A percentile compares a stretch with the other conserved stretches of the same genome.
These are phyloP conservation scores for Dissostichus mawsoni DNA, from an alignment of 2,113 vertebrate genomes.

Conservation along the genomic window DNA sequence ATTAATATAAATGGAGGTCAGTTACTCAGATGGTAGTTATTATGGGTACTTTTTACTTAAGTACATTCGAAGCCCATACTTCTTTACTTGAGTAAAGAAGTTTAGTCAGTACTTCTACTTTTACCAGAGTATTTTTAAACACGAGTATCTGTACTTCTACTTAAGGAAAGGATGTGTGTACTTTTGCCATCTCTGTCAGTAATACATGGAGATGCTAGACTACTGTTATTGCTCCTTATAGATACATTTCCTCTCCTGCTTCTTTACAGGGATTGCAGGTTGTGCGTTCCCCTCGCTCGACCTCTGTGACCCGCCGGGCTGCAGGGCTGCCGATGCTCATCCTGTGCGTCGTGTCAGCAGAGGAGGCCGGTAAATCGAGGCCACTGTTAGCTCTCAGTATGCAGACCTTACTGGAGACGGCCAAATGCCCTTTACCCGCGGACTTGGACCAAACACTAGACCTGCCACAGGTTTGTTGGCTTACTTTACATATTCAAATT, in stretches of 20 bases:
- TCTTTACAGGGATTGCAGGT: conserved; percentile 82
- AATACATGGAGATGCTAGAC: neutral
- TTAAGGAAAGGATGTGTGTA: too few species aligned
- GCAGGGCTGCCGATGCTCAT: conserved; percentile 92
- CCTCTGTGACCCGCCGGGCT: conserved; percentile 88
- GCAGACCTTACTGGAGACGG: conserved; percentile 81
- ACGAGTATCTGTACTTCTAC: too few species aligned
- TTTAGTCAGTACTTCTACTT: too few species aligned
- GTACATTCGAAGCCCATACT: too few species aligned
- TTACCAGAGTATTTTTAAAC: too few species aligned
- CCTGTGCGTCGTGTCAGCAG: conserved; percentile 86
- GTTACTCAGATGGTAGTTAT: too few species aligned
- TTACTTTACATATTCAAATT: too few species aligned
- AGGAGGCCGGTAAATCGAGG: conserved; percentile 76
- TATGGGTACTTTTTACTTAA: too few species aligned
- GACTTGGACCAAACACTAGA: conserved; percentile 91
- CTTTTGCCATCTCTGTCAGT: too few species aligned
- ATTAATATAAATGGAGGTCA: too few species aligned
- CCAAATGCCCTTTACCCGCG: conserved; percentile 72
- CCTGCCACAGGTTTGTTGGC: conserved; percentile 86
- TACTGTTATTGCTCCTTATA: neutral
- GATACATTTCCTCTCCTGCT: neutral
- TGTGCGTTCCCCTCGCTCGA: conserved; percentile 81
- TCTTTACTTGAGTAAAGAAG: too few species aligned
- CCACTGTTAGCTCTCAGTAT: conserved; percentile 84